Base-by-base conservation (phyloP, 2,888 invertebrate genomes). In the Scelioninae gen. 2 region DNA sequence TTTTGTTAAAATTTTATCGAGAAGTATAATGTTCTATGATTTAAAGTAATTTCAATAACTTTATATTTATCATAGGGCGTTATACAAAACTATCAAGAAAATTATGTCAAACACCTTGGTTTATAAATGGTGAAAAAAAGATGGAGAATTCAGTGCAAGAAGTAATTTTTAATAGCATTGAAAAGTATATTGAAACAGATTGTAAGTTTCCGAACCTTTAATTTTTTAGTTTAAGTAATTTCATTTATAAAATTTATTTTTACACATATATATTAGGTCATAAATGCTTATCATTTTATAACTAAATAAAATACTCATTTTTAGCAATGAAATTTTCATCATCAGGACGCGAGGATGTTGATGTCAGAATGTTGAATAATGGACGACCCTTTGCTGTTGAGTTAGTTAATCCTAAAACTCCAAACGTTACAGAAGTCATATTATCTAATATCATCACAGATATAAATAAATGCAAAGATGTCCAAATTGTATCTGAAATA, bases 341-440 rank as follows among this genome's bases (percentile, higher is more conserved):
- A 1, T 96, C 97, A 57, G 98, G 98, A 0, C 89, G 99, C 35
- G 98, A 99, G 87, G 99, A 99, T 87, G 95, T 97, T 0, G 99
- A 99, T 87, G 98, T 98, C 0, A 89, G 97, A 67, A 98, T 96
- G 87, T 87, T 99, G 72, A 96, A 97, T 0, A 89, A 91, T 70
- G 98, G 98, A 0, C 88, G 98, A 6, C 98, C 98, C 0, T 99
- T 98, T 88, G 94, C 94, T 0, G 87, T 98, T 0, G 96, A 98
- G 89, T 90, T 96, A 37, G 81, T 90, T 0, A 91, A 94, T 85
- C 92, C 94, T 0, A 88, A 87, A 74, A 84, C 87, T 16, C 88
- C 90, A 13, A 85, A 87, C 31, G 87, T 93, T 75, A 85, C 87
- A 0, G 81, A 80, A 10, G 82, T 87, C 4, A 85, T 90, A 61